Percentiles rank a stretch among this genome's conserved stretches.
These are phyloP conservation scores for Nezara viridula DNA, from an alignment of 2,888 invertebrate genomes.

Conservation along the genomic window DNA sequence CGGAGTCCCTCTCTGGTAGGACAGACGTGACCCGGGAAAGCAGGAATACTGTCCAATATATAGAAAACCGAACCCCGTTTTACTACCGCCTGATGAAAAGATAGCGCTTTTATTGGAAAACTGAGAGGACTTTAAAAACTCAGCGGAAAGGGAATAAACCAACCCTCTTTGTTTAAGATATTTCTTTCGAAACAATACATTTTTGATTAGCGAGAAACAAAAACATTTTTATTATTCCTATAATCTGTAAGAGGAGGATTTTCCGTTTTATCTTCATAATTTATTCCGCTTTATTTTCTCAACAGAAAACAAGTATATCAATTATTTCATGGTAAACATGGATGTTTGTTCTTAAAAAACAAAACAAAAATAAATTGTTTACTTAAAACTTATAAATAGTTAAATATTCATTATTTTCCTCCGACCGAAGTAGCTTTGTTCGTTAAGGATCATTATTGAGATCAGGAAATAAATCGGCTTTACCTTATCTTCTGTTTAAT, in stretches of 20 bases:
- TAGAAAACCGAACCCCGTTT: constrained; percentile 21
- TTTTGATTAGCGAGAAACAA: constrained; percentile 33
- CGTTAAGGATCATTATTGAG: no score
- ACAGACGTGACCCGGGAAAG: constrained; percentile 20
- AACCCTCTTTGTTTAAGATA: constrained; percentile 27
- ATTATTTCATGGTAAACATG: not conserved
- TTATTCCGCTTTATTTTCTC: not conserved
- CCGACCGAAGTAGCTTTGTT: no score
- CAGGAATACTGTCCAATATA: constrained; percentile 30
- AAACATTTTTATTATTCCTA: constrained; percentile 37
- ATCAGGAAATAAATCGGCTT: no score
- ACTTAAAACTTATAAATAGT: no score
- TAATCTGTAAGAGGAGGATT: not conserved
- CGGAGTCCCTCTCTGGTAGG: not conserved
- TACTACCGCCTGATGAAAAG: constrained; percentile 27
- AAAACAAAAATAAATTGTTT: no score
- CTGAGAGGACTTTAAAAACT: constrained; percentile 18
- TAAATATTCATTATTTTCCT: no score
- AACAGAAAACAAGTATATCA: constrained; percentile 13
- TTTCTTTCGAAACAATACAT: constrained; percentile 36
- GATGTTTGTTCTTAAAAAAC: not conserved
- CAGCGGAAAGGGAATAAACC: constrained; percentile 1
- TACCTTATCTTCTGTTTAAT: no score
- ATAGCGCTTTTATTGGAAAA: constrained; percentile 40
- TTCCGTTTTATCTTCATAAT: constrained; percentile 28